Base-by-base conservation (phyloP, 92 coral and sea anemone genomes). In the Siderastrea radians region DNA sequence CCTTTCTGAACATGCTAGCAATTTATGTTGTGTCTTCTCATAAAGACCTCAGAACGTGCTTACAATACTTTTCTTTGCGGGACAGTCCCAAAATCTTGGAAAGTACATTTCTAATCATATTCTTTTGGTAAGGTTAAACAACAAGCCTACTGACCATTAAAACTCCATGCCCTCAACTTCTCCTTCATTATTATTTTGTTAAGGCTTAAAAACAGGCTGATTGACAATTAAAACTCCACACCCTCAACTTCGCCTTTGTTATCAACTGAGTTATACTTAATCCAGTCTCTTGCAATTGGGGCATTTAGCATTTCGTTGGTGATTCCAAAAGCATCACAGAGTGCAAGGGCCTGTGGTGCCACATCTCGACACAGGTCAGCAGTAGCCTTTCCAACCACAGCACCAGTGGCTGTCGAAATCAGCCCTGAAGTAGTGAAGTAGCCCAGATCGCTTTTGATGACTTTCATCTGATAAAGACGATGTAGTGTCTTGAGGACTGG, bases 211-310 rank as follows among this genome's bases (percentile, higher is more conserved):
- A 2, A 2, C 61, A 55, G 61, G 8, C 61, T 55, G 12, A 55
- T 7, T 55, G 61, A 49, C 51, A 3, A 38, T 86, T 90, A 90
- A 66, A 86, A 90, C 71, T 86, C 38, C 16, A 80, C 7, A 9
- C 88, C 94, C 12, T 66, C 73, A 1, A 89, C 93, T 77, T 95
- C 98, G 8, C 98, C 98, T 57, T 85, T 85, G 84, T 95, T 93
- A 62, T 95, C 98, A 49, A 87, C 87, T 6, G 93, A 81, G 55
- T 95, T 95, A 52, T 93, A 95, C 91, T 90, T 87, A 89, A 95
- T 76, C 98, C 98, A 95, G 91, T 95, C 98, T 53, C 98, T 89
- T 4, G 98, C 98, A 62, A 95, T 95, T 57, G 98, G 98, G 15
- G 98, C 98, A 78, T 88, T 93, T 10, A 95, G 74, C 94, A 95